A percentile compares a stretch with the other conserved stretches of the same genome.
phyloP scores from a whole-genome alignment of 2,113 vertebrate genomes.

The Gadus chalcogrammus region DNA sequence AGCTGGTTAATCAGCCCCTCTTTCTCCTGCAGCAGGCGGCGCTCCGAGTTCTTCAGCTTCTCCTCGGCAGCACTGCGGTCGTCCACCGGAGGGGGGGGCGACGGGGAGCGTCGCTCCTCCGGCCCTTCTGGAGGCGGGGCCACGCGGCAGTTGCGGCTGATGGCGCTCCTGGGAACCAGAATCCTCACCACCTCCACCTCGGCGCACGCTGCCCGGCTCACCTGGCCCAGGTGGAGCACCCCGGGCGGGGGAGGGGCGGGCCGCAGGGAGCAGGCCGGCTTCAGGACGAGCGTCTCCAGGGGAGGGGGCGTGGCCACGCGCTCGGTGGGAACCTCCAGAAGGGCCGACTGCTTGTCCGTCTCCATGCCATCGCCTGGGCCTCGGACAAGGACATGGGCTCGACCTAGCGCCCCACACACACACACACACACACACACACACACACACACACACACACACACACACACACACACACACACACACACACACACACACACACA shows the following conservation, averaged over 20 bases:
- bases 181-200: slow-evolving; percentile 91
- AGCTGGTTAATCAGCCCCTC: slow-evolving; percentile 95
- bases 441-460: too few relatives aligned
- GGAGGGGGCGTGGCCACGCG: slow-evolving; percentile 19
- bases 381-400: slow-evolving; percentile 74
- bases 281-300: slow-evolving; percentile 21
- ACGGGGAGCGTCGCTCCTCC: slow-evolving; percentile 68
- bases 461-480: too few relatives aligned
- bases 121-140: slow-evolving; percentile 54
- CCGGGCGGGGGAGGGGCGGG: slow-evolving; percentile 72
- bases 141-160: slow-evolving; percentile 67
- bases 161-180: slow-evolving; percentile 87
- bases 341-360: slow-evolving; percentile 74
- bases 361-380: slow-evolving; percentile 97
- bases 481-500: too few relatives aligned
- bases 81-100: slow-evolving; percentile 71
- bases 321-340: slow-evolving; percentile 66
- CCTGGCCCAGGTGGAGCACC: slow-evolving; percentile 87
- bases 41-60: slow-evolving; percentile 91
- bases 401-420: slow-evolving; percentile 24
- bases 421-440: too few relatives aligned
- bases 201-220: slow-evolving; percentile 79
- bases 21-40: slow-evolving; percentile 89
- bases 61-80: slow-evolving; percentile 80
- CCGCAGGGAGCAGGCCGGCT: slow-evolving; percentile 60